Evolutionary conservation across 2,888 invertebrate genomes (phyloP), one percentile per base, ranked within the genome.

Genomic region (Copidosoma aretas): DNA sequence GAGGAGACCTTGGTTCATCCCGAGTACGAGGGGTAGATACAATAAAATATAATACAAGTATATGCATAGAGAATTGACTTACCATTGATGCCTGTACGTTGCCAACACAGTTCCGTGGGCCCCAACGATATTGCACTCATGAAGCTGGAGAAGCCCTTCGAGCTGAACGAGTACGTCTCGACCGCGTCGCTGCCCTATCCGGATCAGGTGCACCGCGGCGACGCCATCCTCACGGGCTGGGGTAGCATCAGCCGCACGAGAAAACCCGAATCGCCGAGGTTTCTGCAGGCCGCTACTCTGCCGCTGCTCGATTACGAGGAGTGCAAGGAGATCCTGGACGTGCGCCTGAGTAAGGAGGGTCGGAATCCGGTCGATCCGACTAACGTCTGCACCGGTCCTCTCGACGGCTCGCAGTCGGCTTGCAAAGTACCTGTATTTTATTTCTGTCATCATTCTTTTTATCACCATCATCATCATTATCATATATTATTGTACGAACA

Each of bases 331-430:
- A 73, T 75, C 0, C 62, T 79, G 14, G 70, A 74, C 15, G 69
- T 72, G 19, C 69, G 67, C 1, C 72, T 79, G n/a, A 74, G 71
- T 12, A 62, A 53, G 19, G 75, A 73, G 14, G 74, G 70, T 1
- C 65, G 69, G 15, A 75, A 77, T 61, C 78, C 79, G 2, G 73
- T 86, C 8, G 77, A 75, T 1, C 61, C 72, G 8, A 80, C 79
- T 4, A 87, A 86, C 71, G 71, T 87, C n/a, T 87, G 86, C 77
- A 83, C 86, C 4, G 84, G 84, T 17, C 85, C 86, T 0, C 73
- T 80, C 39, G 74, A 81, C 22, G 82, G 83, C 56, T 82, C 84
- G 41, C 75, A 80, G 19, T 84, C 85, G 0, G 86, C 86, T 17
- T 86, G 87, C 77, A 79, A 77, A 73, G 82, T 83, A 62, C 12